These are phyloP conservation scores for Sarcophaga variegata DNA, from an alignment of 2,888 invertebrate genomes.

Conservation along the genomic window DNA sequence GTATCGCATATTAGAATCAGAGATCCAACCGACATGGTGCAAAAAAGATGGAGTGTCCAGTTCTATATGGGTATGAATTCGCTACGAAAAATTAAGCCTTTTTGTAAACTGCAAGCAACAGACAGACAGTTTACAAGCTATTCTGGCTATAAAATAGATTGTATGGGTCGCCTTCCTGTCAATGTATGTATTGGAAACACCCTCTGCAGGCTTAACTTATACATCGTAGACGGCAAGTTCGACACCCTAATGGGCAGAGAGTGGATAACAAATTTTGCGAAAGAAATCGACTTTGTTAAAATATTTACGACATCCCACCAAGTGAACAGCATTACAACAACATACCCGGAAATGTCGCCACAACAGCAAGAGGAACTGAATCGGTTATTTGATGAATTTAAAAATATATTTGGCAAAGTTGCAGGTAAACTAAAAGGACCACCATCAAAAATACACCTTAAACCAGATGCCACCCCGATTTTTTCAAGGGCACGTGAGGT, in stretches of 20 bases:
- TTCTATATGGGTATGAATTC: constrained; percentile 31
- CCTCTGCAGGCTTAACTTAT: background rate
- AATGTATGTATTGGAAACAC: constrained; percentile 15
- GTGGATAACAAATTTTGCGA: constrained; percentile 18
- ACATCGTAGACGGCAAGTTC: background rate
- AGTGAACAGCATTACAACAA: too few species aligned
- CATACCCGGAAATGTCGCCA: too few species aligned
- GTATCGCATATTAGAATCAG: constrained; percentile 17
- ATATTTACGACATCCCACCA: too few species aligned
- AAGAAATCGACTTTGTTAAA: constrained; percentile 22
- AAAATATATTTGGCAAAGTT: constrained; percentile 27
- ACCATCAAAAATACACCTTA: constrained; percentile 22
- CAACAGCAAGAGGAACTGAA: background rate
- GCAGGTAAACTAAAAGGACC: constrained; percentile 29
- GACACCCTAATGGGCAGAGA: background rate
- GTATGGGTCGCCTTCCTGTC: background rate
- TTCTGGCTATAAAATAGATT: constrained; percentile 5
- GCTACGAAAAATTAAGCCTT: constrained; percentile 9
- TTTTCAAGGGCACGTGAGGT: constrained; percentile 14
- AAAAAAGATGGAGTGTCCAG: constrained; percentile 45
- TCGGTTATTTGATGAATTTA: constrained; percentile 8
- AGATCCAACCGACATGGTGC: constrained; percentile 7
- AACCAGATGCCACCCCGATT: constrained; percentile 2
- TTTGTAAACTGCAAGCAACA: constrained; percentile 10
- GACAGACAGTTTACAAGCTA: constrained; percentile 37